A percentile compares a stretch with the other conserved stretches of the same genome.
phyloP scores from a whole-genome alignment of 2,797 vertebrate species.

The Rhinichthys osculus region DNA sequence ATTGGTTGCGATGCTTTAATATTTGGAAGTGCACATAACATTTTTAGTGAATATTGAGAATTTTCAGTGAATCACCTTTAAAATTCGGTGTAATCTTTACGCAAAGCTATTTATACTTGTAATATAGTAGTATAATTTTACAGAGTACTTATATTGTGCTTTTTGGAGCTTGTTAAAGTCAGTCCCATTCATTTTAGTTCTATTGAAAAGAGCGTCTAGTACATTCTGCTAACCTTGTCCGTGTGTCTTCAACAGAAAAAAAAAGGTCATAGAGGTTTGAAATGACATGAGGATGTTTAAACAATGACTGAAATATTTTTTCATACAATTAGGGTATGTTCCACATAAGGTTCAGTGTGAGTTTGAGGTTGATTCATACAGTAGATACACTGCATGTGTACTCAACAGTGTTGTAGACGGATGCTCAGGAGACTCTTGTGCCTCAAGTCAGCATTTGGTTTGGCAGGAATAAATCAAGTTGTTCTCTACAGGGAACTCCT shows the following conservation, averaged over 20 bases:
- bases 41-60: background rate
- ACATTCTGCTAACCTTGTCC: background rate
- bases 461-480: slow-evolving; percentile 45
- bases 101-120: background rate
- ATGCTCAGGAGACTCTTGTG: slow-evolving; percentile 19
- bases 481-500: slow-evolving; percentile 47
- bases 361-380: background rate
- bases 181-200: background rate
- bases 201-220: background rate
- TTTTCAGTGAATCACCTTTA: background rate
- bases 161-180: background rate
- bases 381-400: background rate
- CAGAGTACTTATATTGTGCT: background rate
- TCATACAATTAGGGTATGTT: background rate
- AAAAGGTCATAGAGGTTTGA: background rate
- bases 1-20: background rate
- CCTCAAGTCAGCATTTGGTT: slow-evolving; percentile 39
- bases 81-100: background rate
- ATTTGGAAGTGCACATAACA: background rate
- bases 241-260: background rate
- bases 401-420: slow-evolving; percentile 15
- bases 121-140: background rate
- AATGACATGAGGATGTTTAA: background rate
- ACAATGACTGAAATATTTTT: background rate
- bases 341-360: background rate